Conservation (phyloP, 2,888 invertebrate species). For the Morpho helenor region DNA sequence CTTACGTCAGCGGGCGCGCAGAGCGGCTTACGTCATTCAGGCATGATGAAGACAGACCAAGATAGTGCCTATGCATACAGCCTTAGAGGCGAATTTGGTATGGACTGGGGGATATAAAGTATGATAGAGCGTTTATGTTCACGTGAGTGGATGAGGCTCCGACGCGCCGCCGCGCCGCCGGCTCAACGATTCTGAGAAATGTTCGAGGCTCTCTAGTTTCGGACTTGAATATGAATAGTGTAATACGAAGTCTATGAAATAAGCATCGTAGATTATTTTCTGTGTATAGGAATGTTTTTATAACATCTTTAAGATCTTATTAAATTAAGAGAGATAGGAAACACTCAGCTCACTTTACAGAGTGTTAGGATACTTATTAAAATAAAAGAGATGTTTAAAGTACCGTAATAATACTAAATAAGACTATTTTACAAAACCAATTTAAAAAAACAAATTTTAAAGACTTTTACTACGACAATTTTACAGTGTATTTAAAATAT, state of each 20-base stretch:
- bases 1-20: slow-evolving; percentile 76
- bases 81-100: slow-evolving; percentile 47
- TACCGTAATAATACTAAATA: too few relatives aligned
- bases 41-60: slow-evolving; percentile 55
- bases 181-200: slow-evolving; percentile 76
- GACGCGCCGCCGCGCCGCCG: slow-evolving; percentile 66
- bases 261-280: slow-evolving; percentile 11
- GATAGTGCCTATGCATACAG: slow-evolving; percentile 49
- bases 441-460: too few relatives aligned
- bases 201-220: slow-evolving; percentile 72
- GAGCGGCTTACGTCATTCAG: slow-evolving; percentile 75
- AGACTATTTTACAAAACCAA: too few relatives aligned
- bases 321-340: slow-evolving; percentile 1
- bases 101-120: slow-evolving; percentile 41
- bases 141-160: slow-evolving; percentile 77
- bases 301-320: slow-evolving; percentile 2
- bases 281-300: slow-evolving; percentile 7
- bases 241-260: slow-evolving; percentile 42
- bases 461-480: too few relatives aligned
- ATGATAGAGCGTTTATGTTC: slow-evolving; percentile 76
- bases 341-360: neutral
- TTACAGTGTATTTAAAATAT: too few relatives aligned
- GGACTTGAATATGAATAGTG: slow-evolving; percentile 71
- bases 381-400: too few relatives aligned
- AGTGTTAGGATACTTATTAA: too few relatives aligned